phyloP scores from a whole-genome alignment of 1,140 invertebrate species.

The Ruditapes philippinarum region DNA sequence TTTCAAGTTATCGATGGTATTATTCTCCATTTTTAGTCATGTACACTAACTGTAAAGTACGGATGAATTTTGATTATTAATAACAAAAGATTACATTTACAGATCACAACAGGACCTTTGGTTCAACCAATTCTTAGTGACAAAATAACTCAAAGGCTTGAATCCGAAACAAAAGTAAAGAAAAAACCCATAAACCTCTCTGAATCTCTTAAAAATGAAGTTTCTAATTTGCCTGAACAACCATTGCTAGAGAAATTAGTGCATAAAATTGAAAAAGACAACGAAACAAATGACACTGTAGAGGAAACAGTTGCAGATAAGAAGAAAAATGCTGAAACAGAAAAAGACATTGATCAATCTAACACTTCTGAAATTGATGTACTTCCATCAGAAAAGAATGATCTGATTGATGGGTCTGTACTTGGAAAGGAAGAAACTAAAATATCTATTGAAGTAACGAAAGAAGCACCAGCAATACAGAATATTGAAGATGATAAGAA shows the following conservation, averaged over 20 bases:
- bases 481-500: not conserved
- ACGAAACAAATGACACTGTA: not conserved
- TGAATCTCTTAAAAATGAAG: constrained; percentile 17
- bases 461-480: not conserved
- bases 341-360: not conserved
- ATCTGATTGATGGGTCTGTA: not conserved
- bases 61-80: too few relatives aligned
- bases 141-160: constrained; percentile 26
- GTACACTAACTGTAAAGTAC: too few relatives aligned
- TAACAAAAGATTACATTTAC: constrained; percentile 9
- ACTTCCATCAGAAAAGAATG: not conserved
- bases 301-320: not conserved
- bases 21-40: too few relatives aligned
- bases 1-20: too few relatives aligned
- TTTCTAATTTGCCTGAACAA: constrained; percentile 15
- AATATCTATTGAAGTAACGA: not conserved
- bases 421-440: not conserved
- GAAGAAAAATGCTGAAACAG: not conserved
- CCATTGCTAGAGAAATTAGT: constrained; percentile 21
- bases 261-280: constrained; percentile 11
- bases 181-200: not conserved
- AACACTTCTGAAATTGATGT: not conserved
- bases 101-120: constrained; percentile 34
- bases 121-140: constrained; percentile 38
- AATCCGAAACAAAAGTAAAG: not conserved